Evolutionary conservation across 2,888 invertebrate species (phyloP), one percentile per base, ranked within the genome.

Genomic region (Stenichneumon culpator): DNA sequence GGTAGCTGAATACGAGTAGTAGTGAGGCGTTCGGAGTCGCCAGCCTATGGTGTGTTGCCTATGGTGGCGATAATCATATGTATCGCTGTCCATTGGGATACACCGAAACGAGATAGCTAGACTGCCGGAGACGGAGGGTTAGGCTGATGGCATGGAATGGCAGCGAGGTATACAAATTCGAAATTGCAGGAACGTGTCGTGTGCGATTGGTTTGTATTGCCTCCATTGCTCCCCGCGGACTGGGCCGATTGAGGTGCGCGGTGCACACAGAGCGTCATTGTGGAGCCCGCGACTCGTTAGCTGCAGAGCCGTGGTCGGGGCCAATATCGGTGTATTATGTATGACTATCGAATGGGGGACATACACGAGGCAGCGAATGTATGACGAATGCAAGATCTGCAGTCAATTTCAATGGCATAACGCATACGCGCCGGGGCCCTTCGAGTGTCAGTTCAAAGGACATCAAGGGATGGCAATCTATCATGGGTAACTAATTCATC

Each of bases 171-270:
- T 78, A 74, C 69, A 72, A 84, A 74, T 74, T 81, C 69, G 84
- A 79, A 84, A 81, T 84, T 79, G 82, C 69, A 11, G 72, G 60
- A 81, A 84, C 84, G 52, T 84, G 72, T 78, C 63, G 73, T 67
- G 36, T 63, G 77, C 39, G 47, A 60, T 70, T 36, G 28, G 68
- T 52, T 74, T 78, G 36, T 63, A 82, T 57, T 75, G 80, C 83
- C 63, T 60, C 67, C 77, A 86, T 83, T 60, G 80, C 68, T 83
- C 75, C 80, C 82, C 63, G 63, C 39, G 77, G 77, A 73, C 39
- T 73, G 68, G 72, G 22, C 50, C 47, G 52, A 68, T 83, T 70
- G 77, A 75, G 72, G 75, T 72, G 68, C 50, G 65, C 57, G 54
- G 36, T 22, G 39, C n/a, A 50, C 52, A 16, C 19, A 52, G 39